phyloP scores from a whole-genome alignment of 2,113 vertebrate genomes.

The Rhinopomastus cyanomelas region DNA sequence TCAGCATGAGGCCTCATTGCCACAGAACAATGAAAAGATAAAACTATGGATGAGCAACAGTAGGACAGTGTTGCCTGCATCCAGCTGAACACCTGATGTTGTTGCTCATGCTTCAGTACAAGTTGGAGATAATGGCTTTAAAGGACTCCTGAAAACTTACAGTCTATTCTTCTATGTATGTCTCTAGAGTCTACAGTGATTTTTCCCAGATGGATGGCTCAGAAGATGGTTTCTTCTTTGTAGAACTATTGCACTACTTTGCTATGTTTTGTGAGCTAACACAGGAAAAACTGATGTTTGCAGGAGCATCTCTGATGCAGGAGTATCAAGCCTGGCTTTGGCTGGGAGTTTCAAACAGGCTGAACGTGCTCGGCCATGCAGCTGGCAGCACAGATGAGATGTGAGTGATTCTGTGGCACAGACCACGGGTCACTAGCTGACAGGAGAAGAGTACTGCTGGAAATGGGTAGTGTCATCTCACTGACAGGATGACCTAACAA shows the following conservation, averaged over 20 bases:
- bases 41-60: background rate
- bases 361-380: background rate
- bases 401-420: background rate
- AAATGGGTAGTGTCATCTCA: background rate
- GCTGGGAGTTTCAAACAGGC: accelerated
- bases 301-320: background rate
- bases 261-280: background rate
- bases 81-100: background rate
- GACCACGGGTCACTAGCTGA: background rate
- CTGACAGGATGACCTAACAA: background rate
- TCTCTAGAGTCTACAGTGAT: background rate
- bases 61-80: background rate
- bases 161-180: background rate
- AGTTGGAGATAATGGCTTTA: background rate
- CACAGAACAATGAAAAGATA: background rate
- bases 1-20: background rate
- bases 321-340: background rate
- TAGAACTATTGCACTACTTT: background rate
- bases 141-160: background rate
- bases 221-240: background rate
- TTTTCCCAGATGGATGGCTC: background rate
- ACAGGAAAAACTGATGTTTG: background rate
- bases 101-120: background rate
- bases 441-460: background rate
- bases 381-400: background rate